Percentiles rank a stretch among this genome's conserved stretches.
These are phyloP conservation scores for Corydoras sp. DNA, from an alignment of 2,113 vertebrate species.

Conservation along the genomic window DNA sequence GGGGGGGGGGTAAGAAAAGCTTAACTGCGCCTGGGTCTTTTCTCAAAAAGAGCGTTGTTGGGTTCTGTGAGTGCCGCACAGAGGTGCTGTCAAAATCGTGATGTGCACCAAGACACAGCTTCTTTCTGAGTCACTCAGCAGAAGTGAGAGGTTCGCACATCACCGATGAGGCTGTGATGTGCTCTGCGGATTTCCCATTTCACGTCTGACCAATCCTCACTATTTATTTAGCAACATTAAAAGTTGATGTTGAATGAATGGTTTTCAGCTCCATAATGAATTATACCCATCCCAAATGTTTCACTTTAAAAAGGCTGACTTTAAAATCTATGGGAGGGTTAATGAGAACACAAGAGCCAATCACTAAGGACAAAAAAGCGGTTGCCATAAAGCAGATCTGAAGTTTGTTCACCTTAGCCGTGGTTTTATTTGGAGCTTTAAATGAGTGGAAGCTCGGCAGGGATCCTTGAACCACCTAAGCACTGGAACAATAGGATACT, in stretches of 20 bases:
- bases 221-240: too few species aligned
- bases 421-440: slow-evolving; percentile 23
- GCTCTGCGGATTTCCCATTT: slow-evolving; percentile 27
- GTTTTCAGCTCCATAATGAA: too few species aligned
- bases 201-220: neutral
- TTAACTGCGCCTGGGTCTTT: slow-evolving; percentile 28
- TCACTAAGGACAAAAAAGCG: too few species aligned
- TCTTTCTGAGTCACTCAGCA: slow-evolving; percentile 37
- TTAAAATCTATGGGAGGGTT: too few species aligned
- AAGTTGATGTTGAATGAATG: too few species aligned
- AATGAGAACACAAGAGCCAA: too few species aligned
- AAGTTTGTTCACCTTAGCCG: slow-evolving; percentile 14
- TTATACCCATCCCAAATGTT: too few species aligned
- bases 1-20: slow-evolving; percentile 11
- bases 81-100: slow-evolving; percentile 33
- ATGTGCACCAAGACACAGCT: slow-evolving; percentile 28
- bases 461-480: slow-evolving; percentile 26
- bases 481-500: slow-evolving; percentile 12
- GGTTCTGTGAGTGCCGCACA: slow-evolving; percentile 27
- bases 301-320: too few species aligned
- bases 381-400: slow-evolving; percentile 9
- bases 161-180: slow-evolving; percentile 6
- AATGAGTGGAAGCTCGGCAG: slow-evolving; percentile 22
- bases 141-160: slow-evolving; percentile 13
- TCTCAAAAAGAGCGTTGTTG: slow-evolving; percentile 31